Base-by-base conservation (phyloP, 2,888 invertebrate genomes). In the Anoplius nigerrimus region DNA sequence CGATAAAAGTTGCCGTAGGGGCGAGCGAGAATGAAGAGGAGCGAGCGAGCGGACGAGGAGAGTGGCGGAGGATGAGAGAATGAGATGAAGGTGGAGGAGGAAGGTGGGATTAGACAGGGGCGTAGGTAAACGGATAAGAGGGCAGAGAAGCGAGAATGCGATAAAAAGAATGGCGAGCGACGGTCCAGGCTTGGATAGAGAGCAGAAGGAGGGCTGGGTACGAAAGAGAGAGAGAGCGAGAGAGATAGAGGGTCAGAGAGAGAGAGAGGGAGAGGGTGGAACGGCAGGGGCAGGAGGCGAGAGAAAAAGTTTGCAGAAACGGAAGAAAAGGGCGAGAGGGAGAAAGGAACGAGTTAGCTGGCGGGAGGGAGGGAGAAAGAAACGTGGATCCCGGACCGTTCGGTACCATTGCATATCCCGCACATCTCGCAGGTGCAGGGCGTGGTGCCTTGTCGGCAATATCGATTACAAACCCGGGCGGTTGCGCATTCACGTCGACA, bases 371-470 rank as follows among this genome's bases (percentile, higher is more conserved):
- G 53, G 55, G 45, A 59, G 61, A 55, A 46, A 20, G 22, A 43
- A n/a, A 56, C 55, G 68, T 43, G 22, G 60, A 43, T 56, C 57
- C 66, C 62, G 75, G 74, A 77, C 76, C 69, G 78, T 78, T 80
- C 76, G 74, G 82, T 79, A 79, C 75, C 80, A 80, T 79, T 84
- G 82, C 83, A 84, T 84, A 79, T 79, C 79, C 79, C 85, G 86
- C 84, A 85, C 86, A 86, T 86, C 86, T 86, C 84, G 84, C 87
- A 86, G 87, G 86, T 87, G 86, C 85, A 87, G 87, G 87, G 87
- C 87, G 87, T 87, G 87, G 87, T 87, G 86, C 87, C 87, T 87
- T 86, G 87, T 85, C 87, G 86, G 86, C 87, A 87, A 87, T 87
- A 87, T 87, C 86, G 87, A 87, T 87, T 87, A 86, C 87, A 86